Conservation (phyloP, 2,888 invertebrate species). For the Arge pagana region DNA sequence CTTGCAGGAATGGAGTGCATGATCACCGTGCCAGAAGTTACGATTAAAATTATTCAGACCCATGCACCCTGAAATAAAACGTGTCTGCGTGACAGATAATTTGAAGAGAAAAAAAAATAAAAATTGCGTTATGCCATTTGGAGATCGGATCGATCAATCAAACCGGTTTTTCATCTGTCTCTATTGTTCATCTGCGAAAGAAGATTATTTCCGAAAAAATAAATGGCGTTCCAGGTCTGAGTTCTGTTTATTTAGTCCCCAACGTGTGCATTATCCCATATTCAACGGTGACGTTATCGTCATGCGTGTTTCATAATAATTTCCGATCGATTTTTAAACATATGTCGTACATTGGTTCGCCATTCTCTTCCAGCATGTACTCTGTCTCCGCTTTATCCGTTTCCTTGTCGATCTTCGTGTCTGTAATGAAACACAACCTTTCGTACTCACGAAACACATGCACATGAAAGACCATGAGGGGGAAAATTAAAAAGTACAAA, state of each 20-base stretch:
- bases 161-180: no score
- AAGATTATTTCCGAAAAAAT: no score
- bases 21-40: conserved; percentile 23
- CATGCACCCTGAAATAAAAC: conserved; percentile 2
- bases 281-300: conserved; percentile 8
- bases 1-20: no score
- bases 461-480: conserved; percentile 2
- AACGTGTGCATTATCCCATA: no score
- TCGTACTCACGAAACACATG: conserved; percentile 30
- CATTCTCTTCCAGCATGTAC: conserved; percentile 52
- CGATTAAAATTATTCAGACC: conserved; percentile 3
- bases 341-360: conserved; percentile 52
- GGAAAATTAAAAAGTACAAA: background rate
- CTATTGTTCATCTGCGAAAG: no score
- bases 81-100: conserved; percentile 2
- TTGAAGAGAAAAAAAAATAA: background rate
- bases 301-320: conserved; percentile 7
- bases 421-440: conserved; percentile 44
- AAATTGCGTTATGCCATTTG: conserved; percentile 1
- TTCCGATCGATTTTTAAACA: conserved; percentile 25
- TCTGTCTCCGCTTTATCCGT: conserved; percentile 53
- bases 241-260: no score
- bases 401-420: conserved; percentile 53
- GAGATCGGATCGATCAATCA: no score
- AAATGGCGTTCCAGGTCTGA: no score